Conservation (phyloP, 2,797 vertebrate genomes). For the Natrix natrix region DNA sequence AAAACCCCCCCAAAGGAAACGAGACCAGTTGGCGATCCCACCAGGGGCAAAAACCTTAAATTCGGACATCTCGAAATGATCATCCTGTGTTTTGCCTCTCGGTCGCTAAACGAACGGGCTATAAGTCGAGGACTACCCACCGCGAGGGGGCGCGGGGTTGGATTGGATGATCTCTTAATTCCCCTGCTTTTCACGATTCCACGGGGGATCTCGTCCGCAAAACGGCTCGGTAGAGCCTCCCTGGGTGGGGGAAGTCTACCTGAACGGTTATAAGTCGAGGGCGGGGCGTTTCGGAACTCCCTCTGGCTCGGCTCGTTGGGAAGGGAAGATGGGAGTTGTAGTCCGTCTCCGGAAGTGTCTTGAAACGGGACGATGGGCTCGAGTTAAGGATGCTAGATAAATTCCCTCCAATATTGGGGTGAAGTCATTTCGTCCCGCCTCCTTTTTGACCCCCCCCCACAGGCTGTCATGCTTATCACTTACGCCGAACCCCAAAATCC, state of each 20-base stretch:
- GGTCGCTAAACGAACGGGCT: neutral
- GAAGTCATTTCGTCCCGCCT: neutral
- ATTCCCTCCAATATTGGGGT: too few species aligned
- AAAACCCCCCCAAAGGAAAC: neutral
- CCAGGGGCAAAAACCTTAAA: neutral
- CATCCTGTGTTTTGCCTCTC: neutral
- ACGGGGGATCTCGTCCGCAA: neutral
- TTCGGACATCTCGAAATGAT: neutral
- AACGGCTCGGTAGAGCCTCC: too few species aligned
- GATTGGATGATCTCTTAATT: neutral
- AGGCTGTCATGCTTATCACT: conserved; percentile 92
- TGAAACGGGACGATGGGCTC: neutral
- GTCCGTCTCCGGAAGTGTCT: neutral
- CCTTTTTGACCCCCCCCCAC: conserved; percentile 4
- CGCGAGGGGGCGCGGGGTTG: fast-evolving
- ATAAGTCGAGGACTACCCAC: neutral
- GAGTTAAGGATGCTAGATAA: neutral
- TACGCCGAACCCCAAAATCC: conserved; percentile 86
- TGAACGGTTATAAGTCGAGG: too few species aligned
- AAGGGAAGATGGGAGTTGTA: neutral
- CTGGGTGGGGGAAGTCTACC: too few species aligned
- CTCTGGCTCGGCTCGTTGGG: too few species aligned
- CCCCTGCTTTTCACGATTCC: neutral
- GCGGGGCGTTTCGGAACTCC: neutral
- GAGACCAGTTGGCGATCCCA: neutral